phyloP scores from a whole-genome alignment of 2,797 vertebrate genomes.

The Chaetophractus vellerosus region DNA sequence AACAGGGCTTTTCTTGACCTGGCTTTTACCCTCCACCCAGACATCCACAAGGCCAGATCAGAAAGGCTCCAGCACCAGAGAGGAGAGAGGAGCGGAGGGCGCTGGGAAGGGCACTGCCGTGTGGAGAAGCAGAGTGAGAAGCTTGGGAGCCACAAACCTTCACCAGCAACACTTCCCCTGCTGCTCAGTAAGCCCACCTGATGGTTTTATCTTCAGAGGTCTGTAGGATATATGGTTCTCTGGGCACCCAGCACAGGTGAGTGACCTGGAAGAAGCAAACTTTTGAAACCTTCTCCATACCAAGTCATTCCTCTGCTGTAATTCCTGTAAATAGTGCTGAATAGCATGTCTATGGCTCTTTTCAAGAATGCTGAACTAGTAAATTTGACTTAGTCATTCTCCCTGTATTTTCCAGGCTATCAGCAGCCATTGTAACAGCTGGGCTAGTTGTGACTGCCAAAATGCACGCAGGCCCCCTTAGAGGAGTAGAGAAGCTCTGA shows the following conservation, averaged over 20 bases:
- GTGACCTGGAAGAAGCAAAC: constrained; percentile 93
- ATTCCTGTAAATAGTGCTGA: neutral
- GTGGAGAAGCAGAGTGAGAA: neutral
- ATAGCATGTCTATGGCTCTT: neutral
- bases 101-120: neutral
- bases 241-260: constrained; percentile 97
- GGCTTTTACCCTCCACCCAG: neutral
- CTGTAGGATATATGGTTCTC: constrained; percentile 92
- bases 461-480: neutral
- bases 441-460: neutral
- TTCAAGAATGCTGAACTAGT: constrained; percentile 8
- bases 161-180: constrained; percentile 60
- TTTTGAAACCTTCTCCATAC: neutral
- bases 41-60: neutral
- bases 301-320: neutral
- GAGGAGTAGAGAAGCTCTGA: neutral
- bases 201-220: constrained; percentile 97
- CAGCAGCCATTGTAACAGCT: neutral
- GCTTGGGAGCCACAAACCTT: constrained; percentile 31
- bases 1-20: neutral
- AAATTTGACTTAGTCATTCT: neutral
- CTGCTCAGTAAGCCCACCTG: constrained; percentile 90
- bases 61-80: neutral
- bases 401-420: neutral
- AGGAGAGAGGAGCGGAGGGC: neutral